These are phyloP conservation scores for Cerceris rybyensis DNA, from an alignment of 2,888 invertebrate species.

Conservation along the genomic window DNA sequence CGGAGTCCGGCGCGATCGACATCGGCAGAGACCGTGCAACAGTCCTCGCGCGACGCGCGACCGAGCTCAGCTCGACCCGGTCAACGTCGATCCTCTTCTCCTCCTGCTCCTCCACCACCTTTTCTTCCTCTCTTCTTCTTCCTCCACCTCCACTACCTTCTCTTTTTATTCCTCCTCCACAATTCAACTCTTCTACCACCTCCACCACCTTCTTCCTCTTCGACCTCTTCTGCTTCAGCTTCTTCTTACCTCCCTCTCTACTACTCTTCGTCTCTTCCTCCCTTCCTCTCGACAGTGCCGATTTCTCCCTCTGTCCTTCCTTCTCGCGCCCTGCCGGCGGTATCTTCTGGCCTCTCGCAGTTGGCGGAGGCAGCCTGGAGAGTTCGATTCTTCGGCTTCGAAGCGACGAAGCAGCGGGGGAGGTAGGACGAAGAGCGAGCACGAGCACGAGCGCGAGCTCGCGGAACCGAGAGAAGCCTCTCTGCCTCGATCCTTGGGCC, in stretches of 20 bases:
- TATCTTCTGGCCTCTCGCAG: constrained; percentile 57
- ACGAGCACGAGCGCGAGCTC: constrained; percentile 38
- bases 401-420: constrained; percentile 23
- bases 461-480: constrained; percentile 54
- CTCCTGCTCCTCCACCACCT: constrained; percentile 14
- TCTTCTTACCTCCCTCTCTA: constrained; percentile 33
- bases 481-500: constrained; percentile 75
- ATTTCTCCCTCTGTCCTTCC: constrained; percentile 36
- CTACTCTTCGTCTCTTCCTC: constrained; percentile 16
- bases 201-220: constrained; percentile 28
- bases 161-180: constrained; percentile 22
- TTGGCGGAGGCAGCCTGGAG: constrained; percentile 54
- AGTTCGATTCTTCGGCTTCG: constrained; percentile 52
- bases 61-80: constrained; percentile 59
- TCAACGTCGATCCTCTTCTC: constrained; percentile 53
- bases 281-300: constrained; percentile 16
- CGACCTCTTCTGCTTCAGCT: constrained; percentile 5
- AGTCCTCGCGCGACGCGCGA: constrained; percentile 73
- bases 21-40: constrained; percentile 67
- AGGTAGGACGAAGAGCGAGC: constrained; percentile 41
- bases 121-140: constrained; percentile 6
- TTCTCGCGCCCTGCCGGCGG: constrained; percentile 49
- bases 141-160: constrained; percentile 25
- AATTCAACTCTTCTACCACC: constrained; percentile 4
- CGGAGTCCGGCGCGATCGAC: constrained; percentile 50